Evolutionary conservation across 2,888 invertebrate species (phyloP), one percentile per base, ranked within the genome.

Genomic region (Himalopsyche japonica): DNA sequence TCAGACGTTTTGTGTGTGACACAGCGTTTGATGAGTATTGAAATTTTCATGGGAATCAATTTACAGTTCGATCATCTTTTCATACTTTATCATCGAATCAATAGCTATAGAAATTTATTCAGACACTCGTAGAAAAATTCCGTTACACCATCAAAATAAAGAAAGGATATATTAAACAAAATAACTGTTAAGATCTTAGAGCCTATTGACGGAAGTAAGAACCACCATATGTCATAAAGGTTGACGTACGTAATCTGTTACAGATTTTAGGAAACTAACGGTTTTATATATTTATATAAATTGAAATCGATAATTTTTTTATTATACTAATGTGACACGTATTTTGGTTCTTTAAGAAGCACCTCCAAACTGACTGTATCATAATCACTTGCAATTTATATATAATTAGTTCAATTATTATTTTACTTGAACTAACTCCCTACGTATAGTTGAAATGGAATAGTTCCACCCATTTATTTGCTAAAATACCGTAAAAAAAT

Each of bases 21-120:
- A 1, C 27, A n/a, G 43, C 24, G 7, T 34, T 48, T 76, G 82
- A 84, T 80, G 85, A 87, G 82, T 86, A 87, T 87, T 86, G 86
- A 87, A 84, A 87, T 86, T 87, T 86, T 86, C 85, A 87, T 87
- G 87, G 86, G 87, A 87, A 87, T 83, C 80, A 76, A 70, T 82
- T 84, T 70, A 78, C 47, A 78, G 57, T 82, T 82, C 82, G 78
- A 82, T 78, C 30, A 47, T 48, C 80, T n/a, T 82, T 76, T 82
- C 70, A 20, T 32, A 77, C 49, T 76, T 76, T 79, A 79, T 43
- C 57, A 43, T 37, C 32, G 79, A 84, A 82, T 83, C 84, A 80
- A 86, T 86, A 83, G 76, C 76, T 82, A 30, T 34, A 76, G 83
- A 80, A 79, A 85, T 81, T 81, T 83, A 81, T 83, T 81, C 85